A percentile compares a stretch with the other conserved stretches of the same genome.
These are phyloP conservation scores for Mobula birostris DNA, from an alignment of 2,113 vertebrate species.

Conservation along the genomic window DNA sequence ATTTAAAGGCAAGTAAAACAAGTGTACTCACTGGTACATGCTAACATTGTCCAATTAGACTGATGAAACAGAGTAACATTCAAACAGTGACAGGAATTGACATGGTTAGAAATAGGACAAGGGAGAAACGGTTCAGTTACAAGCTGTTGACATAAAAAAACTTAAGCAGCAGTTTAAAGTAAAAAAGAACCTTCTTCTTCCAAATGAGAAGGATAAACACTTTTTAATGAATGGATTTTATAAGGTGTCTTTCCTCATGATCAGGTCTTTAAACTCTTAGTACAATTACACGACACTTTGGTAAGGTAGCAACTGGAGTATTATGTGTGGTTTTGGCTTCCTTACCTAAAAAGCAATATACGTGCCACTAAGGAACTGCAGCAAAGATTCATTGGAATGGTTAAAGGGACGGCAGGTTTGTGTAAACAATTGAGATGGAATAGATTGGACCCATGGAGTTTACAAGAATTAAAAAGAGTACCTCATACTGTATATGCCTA, in stretches of 20 bases:
- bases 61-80: background rate
- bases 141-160: no score
- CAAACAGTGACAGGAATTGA: background rate
- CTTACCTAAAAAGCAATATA: no score
- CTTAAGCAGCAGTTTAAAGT: background rate
- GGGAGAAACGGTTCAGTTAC: slow-evolving; percentile 43
- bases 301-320: no score
- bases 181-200: background rate
- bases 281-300: no score
- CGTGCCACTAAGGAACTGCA: no score
- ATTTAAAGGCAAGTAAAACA: background rate
- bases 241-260: background rate
- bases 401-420: no score
- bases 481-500: no score
- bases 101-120: slow-evolving; percentile 19
- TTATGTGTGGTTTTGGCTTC: no score
- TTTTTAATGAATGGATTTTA: background rate
- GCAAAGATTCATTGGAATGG: no score
- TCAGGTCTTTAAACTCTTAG: background rate
- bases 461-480: no score
- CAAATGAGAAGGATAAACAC: background rate
- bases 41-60: background rate
- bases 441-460: no score
- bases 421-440: no score
- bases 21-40: background rate